phyloP scores from a whole-genome alignment of 2,888 invertebrate genomes.

The Ichneumoninae sp. region DNA sequence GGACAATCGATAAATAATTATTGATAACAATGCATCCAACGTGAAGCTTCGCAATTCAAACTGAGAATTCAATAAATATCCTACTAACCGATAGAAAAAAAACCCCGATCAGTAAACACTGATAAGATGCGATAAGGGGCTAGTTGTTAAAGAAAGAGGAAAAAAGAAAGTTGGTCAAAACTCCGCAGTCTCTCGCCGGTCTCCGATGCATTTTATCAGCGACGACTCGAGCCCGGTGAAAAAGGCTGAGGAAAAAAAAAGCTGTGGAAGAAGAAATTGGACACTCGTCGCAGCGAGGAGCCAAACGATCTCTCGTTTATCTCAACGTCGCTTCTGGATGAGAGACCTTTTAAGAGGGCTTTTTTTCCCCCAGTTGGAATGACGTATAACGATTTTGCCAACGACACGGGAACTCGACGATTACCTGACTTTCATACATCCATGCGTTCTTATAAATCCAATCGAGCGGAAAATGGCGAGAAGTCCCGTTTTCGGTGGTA shows the following conservation, averaged over 20 bases:
- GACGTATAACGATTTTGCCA: constrained; percentile 18
- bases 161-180: neutral
- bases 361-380: neutral
- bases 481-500: constrained; percentile 32
- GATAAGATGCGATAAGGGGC: neutral
- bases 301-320: constrained; percentile 41
- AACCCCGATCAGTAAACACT: constrained; percentile 3
- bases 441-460: neutral
- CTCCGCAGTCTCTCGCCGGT: neutral
- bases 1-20: neutral
- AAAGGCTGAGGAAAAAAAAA: neutral
- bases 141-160: neutral
- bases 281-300: constrained; percentile 21
- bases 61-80: neutral
- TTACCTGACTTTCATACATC: neutral
- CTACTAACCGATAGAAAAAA: neutral
- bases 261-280: constrained; percentile 15
- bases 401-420: constrained; percentile 4
- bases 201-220: constrained; percentile 22
- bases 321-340: constrained; percentile 23
- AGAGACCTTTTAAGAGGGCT: neutral
- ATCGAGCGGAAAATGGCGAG: constrained; percentile 15
- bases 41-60: neutral
- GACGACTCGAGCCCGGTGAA: constrained; percentile 3
- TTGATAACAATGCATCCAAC: neutral